These are phyloP conservation scores for Perizoma affinitatum DNA, from an alignment of 2,888 invertebrate genomes.

Conservation along the genomic window DNA sequence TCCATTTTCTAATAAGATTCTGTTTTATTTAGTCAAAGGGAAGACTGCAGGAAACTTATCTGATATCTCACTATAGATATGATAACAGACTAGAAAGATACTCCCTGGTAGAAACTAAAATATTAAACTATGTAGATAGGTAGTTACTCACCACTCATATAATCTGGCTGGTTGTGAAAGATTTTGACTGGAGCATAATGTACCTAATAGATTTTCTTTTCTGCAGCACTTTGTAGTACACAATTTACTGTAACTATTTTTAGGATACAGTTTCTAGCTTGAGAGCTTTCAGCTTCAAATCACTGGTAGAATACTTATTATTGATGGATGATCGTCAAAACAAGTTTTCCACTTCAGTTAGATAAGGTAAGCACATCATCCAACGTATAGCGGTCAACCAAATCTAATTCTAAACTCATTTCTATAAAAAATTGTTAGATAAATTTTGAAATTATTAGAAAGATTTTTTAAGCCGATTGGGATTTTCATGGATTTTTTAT, in stretches of 20 bases:
- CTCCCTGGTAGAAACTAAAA: neutral
- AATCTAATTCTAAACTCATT: neutral
- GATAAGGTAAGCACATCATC: neutral
- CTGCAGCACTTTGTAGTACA: neutral
- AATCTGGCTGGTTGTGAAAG: neutral
- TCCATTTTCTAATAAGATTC: conserved; percentile 2
- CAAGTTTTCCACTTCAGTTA: conserved; percentile 12
- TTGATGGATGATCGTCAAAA: conserved; percentile 5
- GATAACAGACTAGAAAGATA: neutral
- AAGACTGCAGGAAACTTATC: neutral
- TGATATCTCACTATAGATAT: neutral
- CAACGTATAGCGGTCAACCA: neutral
- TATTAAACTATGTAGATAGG: neutral
- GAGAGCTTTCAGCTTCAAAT: conserved; percentile 20
- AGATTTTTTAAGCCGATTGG: no score
- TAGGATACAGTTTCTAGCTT: neutral
- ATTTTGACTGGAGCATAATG: no score
- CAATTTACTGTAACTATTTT: no score
- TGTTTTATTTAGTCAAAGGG: neutral
- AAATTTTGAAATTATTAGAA: no score
- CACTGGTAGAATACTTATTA: conserved; percentile 4
- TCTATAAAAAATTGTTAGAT: neutral
- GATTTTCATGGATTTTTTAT: no score
- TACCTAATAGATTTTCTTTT: neutral
- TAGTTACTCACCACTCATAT: neutral